Evolutionary conservation across 2,888 invertebrate genomes (phyloP).

Genomic region (Anagyrus pseudococci): DNA sequence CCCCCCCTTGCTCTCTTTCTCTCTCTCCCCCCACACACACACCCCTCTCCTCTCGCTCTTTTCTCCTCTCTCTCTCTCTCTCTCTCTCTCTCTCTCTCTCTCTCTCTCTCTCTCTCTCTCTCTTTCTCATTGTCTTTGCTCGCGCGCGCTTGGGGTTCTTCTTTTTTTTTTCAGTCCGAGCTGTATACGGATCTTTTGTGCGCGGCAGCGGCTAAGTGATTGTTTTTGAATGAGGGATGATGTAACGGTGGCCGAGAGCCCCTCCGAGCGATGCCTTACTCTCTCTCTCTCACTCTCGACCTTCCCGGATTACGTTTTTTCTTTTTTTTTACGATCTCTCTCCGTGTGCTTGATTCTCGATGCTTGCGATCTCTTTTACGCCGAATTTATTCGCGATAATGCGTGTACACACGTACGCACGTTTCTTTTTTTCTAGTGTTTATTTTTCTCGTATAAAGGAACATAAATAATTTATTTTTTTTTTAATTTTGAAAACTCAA

Average conservation of each 20-base stretch:
- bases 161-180: background rate
- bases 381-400: no score
- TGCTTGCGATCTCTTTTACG: no score
- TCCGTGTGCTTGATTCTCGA: no score
- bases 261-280: no score
- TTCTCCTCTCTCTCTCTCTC: slow-evolving; percentile 4
- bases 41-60: background rate
- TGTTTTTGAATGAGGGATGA: slow-evolving; percentile 21
- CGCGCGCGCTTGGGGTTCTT: background rate
- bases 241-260: background rate
- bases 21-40: slow-evolving; percentile 12
- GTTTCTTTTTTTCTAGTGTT: background rate
- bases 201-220: slow-evolving; percentile 19
- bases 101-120: slow-evolving; percentile 9
- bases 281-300: no score
- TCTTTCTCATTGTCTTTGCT: slow-evolving; percentile 4
- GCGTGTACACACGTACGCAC: no score
- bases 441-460: no score
- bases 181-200: background rate
- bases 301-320: no score
- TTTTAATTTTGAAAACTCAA: no score
- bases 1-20: slow-evolving; percentile 14
- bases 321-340: no score
- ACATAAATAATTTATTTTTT: no score
- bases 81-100: slow-evolving; percentile 11